phyloP scores from a whole-genome alignment of 2,888 invertebrate genomes.

The Eulithis prunata region DNA sequence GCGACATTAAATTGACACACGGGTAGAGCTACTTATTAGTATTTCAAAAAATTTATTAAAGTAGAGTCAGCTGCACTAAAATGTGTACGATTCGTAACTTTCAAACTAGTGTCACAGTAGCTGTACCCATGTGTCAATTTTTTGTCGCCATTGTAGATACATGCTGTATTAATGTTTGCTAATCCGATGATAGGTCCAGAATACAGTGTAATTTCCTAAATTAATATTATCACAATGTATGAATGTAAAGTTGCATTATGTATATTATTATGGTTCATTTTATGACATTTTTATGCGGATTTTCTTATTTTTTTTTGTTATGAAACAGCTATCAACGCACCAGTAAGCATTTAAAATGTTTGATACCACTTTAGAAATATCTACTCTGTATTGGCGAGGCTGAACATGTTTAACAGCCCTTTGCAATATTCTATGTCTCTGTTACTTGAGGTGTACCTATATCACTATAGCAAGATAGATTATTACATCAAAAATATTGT shows the following conservation, averaged over 20 bases:
- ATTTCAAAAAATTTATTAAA: too few species aligned
- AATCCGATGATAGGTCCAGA: constrained; percentile 44
- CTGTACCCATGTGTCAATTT: too few species aligned
- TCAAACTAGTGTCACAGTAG: too few species aligned
- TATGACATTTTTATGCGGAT: constrained; percentile 48
- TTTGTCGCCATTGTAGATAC: too few species aligned
- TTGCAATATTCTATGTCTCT: not conserved
- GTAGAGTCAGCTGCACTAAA: too few species aligned
- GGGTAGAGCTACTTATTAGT: too few species aligned
- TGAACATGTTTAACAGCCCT: too few species aligned
- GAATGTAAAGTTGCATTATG: constrained; percentile 47
- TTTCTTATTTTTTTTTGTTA: constrained; percentile 37
- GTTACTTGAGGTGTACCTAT: not conserved
- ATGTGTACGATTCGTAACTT: too few species aligned
- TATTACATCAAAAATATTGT: too few species aligned
- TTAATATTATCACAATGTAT: constrained; percentile 48
- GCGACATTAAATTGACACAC: too few species aligned
- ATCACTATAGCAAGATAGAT: too few species aligned
- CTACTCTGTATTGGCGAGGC: not conserved
- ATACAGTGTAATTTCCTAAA: constrained; percentile 48
- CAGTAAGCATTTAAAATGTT: constrained; percentile 41
- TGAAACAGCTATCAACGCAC: constrained; percentile 31
- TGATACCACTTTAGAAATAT: constrained; percentile 23
- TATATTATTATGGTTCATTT: constrained; percentile 45
- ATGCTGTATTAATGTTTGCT: constrained; percentile 10